These are phyloP conservation scores for Trachelus stipa DNA, from an alignment of 2,888 invertebrate genomes.

Conservation along the genomic window DNA sequence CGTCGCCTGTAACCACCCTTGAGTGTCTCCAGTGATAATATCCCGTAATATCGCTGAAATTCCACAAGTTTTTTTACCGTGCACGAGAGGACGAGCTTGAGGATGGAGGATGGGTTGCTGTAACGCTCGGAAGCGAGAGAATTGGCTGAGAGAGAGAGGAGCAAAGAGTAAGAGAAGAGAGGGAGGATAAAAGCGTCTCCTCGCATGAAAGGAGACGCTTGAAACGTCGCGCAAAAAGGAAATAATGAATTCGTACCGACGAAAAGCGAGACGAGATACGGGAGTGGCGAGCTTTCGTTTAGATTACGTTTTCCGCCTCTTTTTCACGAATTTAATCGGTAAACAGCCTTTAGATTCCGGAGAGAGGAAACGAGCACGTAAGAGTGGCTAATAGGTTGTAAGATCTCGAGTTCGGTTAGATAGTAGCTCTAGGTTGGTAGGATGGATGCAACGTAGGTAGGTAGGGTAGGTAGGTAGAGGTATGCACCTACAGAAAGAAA, in stretches of 20 bases:
- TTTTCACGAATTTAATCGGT: constrained; percentile 27
- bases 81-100: background rate
- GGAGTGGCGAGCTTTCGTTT: constrained; percentile 23
- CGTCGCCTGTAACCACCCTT: background rate
- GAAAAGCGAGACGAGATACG: background rate
- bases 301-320: constrained; percentile 30
- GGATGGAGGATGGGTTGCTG: background rate
- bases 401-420: background rate
- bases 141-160: background rate
- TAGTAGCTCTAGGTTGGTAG: background rate
- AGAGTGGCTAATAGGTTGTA: background rate
- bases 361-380: background rate
- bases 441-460: background rate
- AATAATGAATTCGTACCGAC: constrained; percentile 3
- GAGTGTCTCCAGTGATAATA: constrained; percentile 1
- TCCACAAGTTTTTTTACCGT: background rate
- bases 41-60: constrained; percentile 8
- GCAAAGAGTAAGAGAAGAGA: background rate
- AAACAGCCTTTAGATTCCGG: constrained; percentile 8
- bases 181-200: background rate
- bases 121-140: background rate
- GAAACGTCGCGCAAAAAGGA: constrained; percentile 7
- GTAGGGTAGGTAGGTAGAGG: background rate
- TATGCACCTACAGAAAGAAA: background rate
- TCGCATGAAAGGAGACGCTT: constrained; percentile 1